Conservation (phyloP, 2,888 invertebrate genomes). For the Dynastes maya region DNA sequence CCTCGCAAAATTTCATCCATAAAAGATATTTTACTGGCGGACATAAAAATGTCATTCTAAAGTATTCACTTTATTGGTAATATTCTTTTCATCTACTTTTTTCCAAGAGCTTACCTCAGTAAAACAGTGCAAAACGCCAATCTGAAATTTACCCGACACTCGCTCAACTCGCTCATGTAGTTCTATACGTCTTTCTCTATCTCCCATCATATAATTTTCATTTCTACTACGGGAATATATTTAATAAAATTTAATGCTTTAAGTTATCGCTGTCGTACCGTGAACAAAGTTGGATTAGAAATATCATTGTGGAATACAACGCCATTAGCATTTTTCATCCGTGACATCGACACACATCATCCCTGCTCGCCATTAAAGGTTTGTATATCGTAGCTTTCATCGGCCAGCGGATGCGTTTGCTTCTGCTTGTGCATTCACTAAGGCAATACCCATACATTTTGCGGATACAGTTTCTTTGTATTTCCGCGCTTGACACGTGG, state of each 20-base stretch:
- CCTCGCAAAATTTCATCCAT: constrained; percentile 18
- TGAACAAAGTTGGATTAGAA: background rate
- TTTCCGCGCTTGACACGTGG: constrained; percentile 2
- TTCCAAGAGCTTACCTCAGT: background rate
- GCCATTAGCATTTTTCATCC: background rate
- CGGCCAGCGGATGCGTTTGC: background rate
- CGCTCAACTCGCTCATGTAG: background rate
- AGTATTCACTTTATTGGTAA: constrained; percentile 36
- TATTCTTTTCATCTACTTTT: constrained; percentile 36
- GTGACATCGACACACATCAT: background rate
- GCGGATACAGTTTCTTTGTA: constrained; percentile 15
- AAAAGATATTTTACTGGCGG: constrained; percentile 29
- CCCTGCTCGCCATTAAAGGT: background rate
- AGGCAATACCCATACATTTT: background rate
- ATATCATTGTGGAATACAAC: background rate
- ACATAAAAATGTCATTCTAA: constrained; percentile 37
- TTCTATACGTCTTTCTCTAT: background rate
- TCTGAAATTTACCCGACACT: background rate
- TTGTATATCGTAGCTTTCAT: background rate
- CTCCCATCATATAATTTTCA: constrained; percentile 7
- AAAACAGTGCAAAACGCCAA: constrained; percentile 4
- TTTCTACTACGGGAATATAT: background rate
- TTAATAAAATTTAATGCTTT: constrained; percentile 10
- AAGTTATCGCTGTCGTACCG: background rate
- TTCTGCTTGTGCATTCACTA: background rate